Conservation (phyloP, 2,888 invertebrate species). For the Lymantria monacha region DNA sequence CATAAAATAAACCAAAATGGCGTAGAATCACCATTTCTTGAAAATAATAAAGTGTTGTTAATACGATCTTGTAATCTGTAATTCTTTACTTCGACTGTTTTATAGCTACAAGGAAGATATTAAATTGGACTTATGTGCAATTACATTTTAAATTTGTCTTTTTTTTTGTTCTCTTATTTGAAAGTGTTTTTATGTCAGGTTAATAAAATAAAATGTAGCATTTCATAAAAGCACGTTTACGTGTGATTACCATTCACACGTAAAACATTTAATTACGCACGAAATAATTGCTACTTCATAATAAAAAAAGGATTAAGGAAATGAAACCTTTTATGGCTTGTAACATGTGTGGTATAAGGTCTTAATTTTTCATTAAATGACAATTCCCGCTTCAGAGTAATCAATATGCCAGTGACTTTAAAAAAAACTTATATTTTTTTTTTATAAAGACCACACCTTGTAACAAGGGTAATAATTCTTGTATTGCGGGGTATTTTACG, state of each 20-base stretch:
- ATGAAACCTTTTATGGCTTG: background rate
- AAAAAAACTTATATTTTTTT: no score
- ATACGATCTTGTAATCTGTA: conserved; percentile 12
- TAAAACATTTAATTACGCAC: conserved; percentile 15
- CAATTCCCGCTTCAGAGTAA: no score
- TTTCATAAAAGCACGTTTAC: conserved; percentile 13
- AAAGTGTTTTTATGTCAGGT: conserved; percentile 10
- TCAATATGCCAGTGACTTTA: no score
- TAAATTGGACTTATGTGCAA: conserved; percentile 23
- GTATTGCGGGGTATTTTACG: no score
- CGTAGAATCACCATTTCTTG: background rate
- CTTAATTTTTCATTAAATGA: background rate
- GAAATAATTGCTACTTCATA: background rate
- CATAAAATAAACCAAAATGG: no score
- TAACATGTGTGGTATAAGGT: background rate
- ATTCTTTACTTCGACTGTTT: conserved; percentile 15
- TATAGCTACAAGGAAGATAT: conserved; percentile 19
- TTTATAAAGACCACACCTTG: no score
- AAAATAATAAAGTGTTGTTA: conserved; percentile 8
- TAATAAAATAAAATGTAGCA: conserved; percentile 25
- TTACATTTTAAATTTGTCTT: conserved; percentile 12
- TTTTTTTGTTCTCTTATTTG: background rate
- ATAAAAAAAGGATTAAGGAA: conserved; percentile 5
- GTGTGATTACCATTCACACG: conserved; percentile 5
- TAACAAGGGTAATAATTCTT: no score